phyloP scores from a whole-genome alignment of 2,888 invertebrate species.

The Plebejus argus region DNA sequence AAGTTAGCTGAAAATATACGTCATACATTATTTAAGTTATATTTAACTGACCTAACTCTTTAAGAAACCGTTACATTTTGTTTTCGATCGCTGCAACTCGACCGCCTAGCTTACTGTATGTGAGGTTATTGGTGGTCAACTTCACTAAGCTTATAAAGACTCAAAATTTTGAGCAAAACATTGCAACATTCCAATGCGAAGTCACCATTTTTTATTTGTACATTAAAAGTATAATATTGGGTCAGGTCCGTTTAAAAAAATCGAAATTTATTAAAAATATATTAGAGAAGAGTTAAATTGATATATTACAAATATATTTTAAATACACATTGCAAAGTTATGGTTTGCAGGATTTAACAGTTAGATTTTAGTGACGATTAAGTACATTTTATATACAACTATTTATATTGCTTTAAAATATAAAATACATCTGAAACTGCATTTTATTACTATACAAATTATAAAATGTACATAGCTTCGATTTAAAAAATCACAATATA shows the following conservation, averaged over 20 bases:
- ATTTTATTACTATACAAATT: slow-evolving; percentile 34
- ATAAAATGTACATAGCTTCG: slow-evolving; percentile 46
- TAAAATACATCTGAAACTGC: slow-evolving; percentile 26
- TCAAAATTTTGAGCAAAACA: background rate
- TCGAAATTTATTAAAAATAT: slow-evolving; percentile 13
- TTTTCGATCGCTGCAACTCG: background rate
- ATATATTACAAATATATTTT: slow-evolving; percentile 27
- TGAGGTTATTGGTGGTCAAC: background rate
- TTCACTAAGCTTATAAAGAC: background rate
- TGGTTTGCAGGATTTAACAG: slow-evolving; percentile 25
- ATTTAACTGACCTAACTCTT: background rate
- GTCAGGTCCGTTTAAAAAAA: background rate
- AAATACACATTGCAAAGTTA: slow-evolving; percentile 21
- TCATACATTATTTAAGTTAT: background rate
- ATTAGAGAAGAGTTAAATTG: slow-evolving; percentile 25
- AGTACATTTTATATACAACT: slow-evolving; percentile 23
- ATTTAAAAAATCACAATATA: slow-evolving; percentile 49
- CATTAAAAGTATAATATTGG: background rate
- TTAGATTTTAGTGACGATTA: background rate
- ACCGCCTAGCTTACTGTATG: background rate
- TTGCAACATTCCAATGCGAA: background rate
- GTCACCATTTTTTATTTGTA: background rate
- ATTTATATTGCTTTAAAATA: slow-evolving; percentile 26
- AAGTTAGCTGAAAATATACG: background rate
- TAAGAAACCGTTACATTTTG: background rate